Evolutionary conservation across 1,140 invertebrate genomes (phyloP).

Genomic region (Lanistes nyassanus): DNA sequence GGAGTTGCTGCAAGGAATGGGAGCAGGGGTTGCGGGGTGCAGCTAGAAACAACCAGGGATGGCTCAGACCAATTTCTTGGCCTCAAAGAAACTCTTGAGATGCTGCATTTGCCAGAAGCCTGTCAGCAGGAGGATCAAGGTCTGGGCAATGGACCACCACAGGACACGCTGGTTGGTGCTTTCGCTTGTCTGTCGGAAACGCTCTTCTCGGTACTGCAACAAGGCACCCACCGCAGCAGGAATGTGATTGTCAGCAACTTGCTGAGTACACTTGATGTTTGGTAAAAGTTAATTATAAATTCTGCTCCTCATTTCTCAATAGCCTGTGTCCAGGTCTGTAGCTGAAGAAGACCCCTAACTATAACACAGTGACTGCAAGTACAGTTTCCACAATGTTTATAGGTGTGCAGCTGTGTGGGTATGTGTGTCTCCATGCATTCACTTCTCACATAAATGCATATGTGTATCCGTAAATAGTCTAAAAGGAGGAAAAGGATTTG

Average conservation of each 20-base stretch:
- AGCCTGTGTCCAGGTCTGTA: too few species aligned
- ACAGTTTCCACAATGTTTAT: too few species aligned
- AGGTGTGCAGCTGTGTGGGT: too few species aligned
- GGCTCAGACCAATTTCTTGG: slow-evolving; percentile 96
- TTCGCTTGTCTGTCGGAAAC: slow-evolving; percentile 97
- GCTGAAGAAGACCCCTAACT: too few species aligned
- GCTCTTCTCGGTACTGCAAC: slow-evolving; percentile 93
- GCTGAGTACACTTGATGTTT: not conserved
- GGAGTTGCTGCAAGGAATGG: not conserved
- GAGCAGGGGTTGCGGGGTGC: not conserved
- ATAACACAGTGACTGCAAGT: too few species aligned
- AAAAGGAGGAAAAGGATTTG: too few species aligned
- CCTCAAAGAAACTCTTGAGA: slow-evolving; percentile 99
- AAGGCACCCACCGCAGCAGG: not conserved
- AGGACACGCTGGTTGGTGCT: slow-evolving; percentile 96
- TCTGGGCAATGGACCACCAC: slow-evolving; percentile 98
- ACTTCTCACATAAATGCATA: too few species aligned
- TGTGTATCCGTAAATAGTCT: too few species aligned
- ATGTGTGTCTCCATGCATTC: too few species aligned
- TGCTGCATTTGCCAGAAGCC: slow-evolving; percentile 99
- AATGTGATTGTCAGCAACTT: not conserved
- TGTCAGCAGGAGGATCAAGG: slow-evolving; percentile 87
- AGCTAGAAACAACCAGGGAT: not conserved
- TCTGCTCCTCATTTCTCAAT: not conserved
- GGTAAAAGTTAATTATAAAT: not conserved